Base-by-base conservation (phyloP, 2,113 vertebrate species). In the Hemichromis elongatus region DNA sequence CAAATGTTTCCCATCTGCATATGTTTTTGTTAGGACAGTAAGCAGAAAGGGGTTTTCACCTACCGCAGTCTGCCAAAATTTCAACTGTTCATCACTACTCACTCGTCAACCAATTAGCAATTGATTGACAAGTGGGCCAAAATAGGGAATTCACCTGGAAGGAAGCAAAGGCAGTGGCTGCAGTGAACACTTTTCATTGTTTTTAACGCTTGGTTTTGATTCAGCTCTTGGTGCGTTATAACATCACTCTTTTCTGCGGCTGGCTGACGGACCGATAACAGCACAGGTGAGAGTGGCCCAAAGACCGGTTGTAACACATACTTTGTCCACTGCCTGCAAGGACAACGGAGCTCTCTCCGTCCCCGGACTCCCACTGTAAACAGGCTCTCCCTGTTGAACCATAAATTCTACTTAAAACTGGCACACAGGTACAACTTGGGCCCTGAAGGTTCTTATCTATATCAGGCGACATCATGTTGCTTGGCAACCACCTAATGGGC, bases 111-210 rank as follows among this genome's bases (percentile, higher is more conserved):
- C n/a, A n/a, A n/a, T n/a, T n/a, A n/a, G n/a, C n/a, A n/a, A n/a
- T n/a, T n/a, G n/a, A n/a, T 63, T 63, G 33, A 66, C 4, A 8
- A n/a, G 8, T 52, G 50, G 18, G 50, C 18, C 50, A n/a, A 52
- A 52, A 52, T 52, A 52, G 50, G 50, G 50, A 52, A 52, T 18
- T n/a, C 50, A 10, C 8, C 21, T 6, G 59, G 33, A 63, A 66
- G 19, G 59, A 37, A 13, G 33, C 33, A 66, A 21, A 40, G 33
- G 2, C 2, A 66, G 2, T 3, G 0, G 2, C n/a, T 66, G 33
- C 33, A 37, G 33, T 66, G 33, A 40, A 66, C 61, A 40, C 33
- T 1, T 66, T 40, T 40, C 26, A 18, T 30, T 57, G 24, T 26
- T 57, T 37, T 57, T 13, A 57, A 28, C 4, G 24, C 4, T 56